phyloP scores from a whole-genome alignment of 2,888 invertebrate genomes.

The Ferrisia virgata region DNA sequence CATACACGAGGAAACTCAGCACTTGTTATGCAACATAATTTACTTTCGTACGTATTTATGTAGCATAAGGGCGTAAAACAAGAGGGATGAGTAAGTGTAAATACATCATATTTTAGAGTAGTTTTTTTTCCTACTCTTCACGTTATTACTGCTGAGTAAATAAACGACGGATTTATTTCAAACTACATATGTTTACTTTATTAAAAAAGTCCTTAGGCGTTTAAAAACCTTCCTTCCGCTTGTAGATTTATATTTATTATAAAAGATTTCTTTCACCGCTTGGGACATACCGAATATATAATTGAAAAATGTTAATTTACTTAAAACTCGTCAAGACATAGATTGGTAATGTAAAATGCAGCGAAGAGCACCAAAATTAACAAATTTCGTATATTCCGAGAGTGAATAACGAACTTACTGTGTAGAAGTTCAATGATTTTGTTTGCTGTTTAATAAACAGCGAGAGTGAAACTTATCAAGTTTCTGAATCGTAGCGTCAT shows the following conservation, averaged over 20 bases:
- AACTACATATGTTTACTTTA: constrained; percentile 26
- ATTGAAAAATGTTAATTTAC: constrained; percentile 23
- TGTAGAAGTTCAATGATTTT: too few species aligned
- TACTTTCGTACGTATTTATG: not conserved
- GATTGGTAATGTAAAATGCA: not conserved
- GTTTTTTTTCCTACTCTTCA: not conserved
- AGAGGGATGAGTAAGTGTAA: not conserved
- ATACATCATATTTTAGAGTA: not conserved
- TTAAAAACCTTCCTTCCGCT: constrained; percentile 1
- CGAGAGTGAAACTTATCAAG: too few species aligned
- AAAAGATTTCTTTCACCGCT: not conserved
- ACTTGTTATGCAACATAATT: not conserved
- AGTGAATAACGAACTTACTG: too few species aligned
- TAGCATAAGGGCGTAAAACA: not conserved
- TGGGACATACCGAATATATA: not conserved
- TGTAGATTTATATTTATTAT: not conserved
- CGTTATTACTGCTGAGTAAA: constrained; percentile 10
- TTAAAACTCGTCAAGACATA: not conserved
- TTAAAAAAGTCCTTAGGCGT: constrained; percentile 11
- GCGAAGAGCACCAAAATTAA: too few species aligned
- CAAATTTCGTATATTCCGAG: too few species aligned
- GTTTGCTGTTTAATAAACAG: too few species aligned
- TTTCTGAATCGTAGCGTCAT: too few species aligned
- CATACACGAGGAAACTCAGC: not conserved
- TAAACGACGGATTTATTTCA: constrained; percentile 22